Evolutionary conservation across 2,888 invertebrate species (phyloP), one percentile per base, ranked within the genome.

Genomic region (Lingula anatina): DNA sequence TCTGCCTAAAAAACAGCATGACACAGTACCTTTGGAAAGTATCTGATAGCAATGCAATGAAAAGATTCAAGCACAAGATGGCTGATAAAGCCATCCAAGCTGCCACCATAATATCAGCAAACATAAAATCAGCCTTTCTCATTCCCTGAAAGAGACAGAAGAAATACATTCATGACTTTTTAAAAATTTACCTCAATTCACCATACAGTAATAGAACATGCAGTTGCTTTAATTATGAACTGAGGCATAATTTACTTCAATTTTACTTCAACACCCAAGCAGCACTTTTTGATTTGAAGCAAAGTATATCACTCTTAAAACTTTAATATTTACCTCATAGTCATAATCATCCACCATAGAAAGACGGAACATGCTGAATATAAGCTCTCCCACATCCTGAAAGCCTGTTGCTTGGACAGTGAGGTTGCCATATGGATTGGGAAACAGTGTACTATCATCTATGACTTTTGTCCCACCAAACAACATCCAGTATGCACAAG

Each of bases 291-390:
- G n/a, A n/a, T n/a, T n/a, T n/a, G n/a, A n/a, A n/a, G n/a, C n/a
- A n/a, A n/a, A n/a, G n/a, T n/a, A n/a, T n/a, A n/a, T n/a, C n/a
- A n/a, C n/a, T n/a, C n/a, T n/a, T n/a, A n/a, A n/a, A n/a, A n/a
- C n/a, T n/a, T n/a, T n/a, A 44, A 44, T 53, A 61, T 70, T 64
- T 56, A 74, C 74, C 36, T 61, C 63, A 56, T 67, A 73, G 42
- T 66, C 68, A 55, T 75, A 75, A 23, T 73, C 74, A 61, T 75
- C 75, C n/a, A 75, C 74, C n/a, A 75, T 61, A 0, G 75, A 73
- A 28, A 75, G 56, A 27, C 75, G 49, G 56, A 72, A 71, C 50
- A 75, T 53, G 24, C 62, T 65, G 56, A 69, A 72, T 49, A 69
- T 50, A 12, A 65, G 58, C 20, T 58, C 56, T 15, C 58, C 57